These are phyloP conservation scores for Druon quercuslanigerum DNA, from an alignment of 1,140 invertebrate species.

Conservation along the genomic window DNA sequence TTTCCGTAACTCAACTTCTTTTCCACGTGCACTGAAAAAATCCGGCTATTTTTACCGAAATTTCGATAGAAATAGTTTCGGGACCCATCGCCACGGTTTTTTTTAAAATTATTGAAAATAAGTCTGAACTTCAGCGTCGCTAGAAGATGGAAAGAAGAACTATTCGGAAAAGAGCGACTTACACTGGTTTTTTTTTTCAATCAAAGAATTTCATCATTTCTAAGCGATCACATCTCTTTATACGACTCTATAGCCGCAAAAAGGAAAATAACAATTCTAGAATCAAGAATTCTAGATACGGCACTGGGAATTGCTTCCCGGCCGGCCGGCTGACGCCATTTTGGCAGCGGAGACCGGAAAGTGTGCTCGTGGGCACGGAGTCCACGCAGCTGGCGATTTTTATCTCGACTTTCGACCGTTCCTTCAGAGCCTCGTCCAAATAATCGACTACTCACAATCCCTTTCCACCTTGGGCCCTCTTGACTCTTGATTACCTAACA, in stretches of 20 bases:
- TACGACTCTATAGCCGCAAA: not conserved
- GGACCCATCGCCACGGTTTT: too few relatives aligned
- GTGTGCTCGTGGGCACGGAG: slow-evolving; percentile 55
- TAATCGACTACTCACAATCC: slow-evolving; percentile 32
- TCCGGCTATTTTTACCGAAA: too few relatives aligned
- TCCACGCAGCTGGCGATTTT: slow-evolving; percentile 61
- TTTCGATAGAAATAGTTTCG: too few relatives aligned
- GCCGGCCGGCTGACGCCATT: slow-evolving; percentile 72
- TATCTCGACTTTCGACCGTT: slow-evolving; percentile 51
- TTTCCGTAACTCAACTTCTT: too few relatives aligned
- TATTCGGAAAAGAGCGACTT: too few relatives aligned
- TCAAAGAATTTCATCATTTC: too few relatives aligned
- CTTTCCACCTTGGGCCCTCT: slow-evolving; percentile 8
- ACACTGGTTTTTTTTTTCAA: too few relatives aligned
- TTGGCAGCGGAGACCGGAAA: slow-evolving; percentile 72
- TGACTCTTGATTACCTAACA: not conserved
- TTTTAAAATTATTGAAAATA: too few relatives aligned
- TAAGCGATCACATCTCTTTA: too few relatives aligned
- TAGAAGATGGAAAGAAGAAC: too few relatives aligned
- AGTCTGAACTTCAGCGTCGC: too few relatives aligned
- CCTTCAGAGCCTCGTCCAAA: slow-evolving; percentile 32
- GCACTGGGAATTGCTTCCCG: slow-evolving; percentile 65
- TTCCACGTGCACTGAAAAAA: too few relatives aligned
- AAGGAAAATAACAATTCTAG: not conserved
- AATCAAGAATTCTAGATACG: slow-evolving; percentile 45